Percentiles rank a stretch among this genome's conserved stretches.
Conservation (phyloP, 2,797 vertebrate species). For the Mallotus villosus region DNA sequence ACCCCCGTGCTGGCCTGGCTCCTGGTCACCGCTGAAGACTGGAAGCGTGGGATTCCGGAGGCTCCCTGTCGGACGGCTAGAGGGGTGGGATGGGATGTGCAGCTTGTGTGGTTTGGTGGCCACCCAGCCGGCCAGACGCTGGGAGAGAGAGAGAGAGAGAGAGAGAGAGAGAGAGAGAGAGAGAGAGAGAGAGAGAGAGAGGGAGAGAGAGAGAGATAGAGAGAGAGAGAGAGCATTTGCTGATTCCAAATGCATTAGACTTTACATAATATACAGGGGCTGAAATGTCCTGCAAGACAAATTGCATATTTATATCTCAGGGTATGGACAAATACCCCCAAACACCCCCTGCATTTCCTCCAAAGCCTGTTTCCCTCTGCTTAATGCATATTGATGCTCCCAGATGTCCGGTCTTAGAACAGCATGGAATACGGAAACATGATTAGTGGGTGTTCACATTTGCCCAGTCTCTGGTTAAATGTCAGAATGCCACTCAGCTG, state of each 20-base stretch:
- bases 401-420: conserved; percentile 12
- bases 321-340: neutral
- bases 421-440: conserved; percentile 26
- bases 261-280: neutral
- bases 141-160: neutral
- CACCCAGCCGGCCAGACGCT: too few relatives aligned
- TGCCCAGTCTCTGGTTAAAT: conserved; percentile 12
- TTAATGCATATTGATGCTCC: neutral
- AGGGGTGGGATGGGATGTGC: neutral
- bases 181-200: neutral
- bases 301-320: neutral
- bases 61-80: neutral
- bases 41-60: neutral
- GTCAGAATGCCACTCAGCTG: conserved; percentile 43
- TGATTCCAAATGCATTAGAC: neutral
- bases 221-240: neutral
- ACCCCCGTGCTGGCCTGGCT: neutral
- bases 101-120: neutral
- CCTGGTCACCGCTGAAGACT: neutral
- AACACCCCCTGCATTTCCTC: neutral
- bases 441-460: conserved; percentile 44
- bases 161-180: neutral
- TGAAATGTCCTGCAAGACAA: neutral
- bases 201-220: neutral
- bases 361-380: neutral